Conservation (phyloP, 2,113 vertebrate species). For the Gymnarchus niloticus region DNA sequence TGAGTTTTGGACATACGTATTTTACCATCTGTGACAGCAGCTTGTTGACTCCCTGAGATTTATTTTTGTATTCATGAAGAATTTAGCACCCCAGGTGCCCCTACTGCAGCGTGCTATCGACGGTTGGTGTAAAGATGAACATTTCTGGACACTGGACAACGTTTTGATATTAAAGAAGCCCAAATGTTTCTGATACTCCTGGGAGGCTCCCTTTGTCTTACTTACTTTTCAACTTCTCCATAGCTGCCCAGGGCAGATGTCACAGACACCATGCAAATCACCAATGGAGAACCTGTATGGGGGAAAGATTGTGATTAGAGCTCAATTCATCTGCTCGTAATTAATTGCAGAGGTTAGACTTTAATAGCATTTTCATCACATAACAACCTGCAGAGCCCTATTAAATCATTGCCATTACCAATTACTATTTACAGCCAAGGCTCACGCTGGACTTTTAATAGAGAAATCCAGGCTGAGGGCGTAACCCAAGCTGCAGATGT, state of each 20-base stretch:
- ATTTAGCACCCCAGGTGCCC: neutral
- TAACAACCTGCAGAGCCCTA: neutral
- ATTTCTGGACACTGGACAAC: neutral
- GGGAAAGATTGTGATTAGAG: too few species aligned
- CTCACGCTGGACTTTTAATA: neutral
- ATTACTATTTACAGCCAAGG: neutral
- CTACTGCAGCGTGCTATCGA: neutral
- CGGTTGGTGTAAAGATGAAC: neutral
- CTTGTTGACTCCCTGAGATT: neutral
- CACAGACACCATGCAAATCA: conserved; percentile 83
- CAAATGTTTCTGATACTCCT: neutral
- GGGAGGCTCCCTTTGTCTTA: conserved; percentile 27
- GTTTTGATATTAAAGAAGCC: neutral
- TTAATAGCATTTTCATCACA: neutral
- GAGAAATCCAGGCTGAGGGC: neutral
- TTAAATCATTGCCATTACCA: neutral
- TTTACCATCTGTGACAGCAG: neutral
- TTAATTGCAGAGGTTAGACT: neutral
- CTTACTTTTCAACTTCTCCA: conserved; percentile 78
- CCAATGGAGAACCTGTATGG: conserved; percentile 72
- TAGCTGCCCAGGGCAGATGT: conserved; percentile 74
- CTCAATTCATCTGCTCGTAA: neutral
- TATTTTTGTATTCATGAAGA: neutral
- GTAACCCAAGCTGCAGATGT: neutral
- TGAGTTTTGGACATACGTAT: neutral